phyloP scores from a whole-genome alignment of 2,797 vertebrate genomes.

The Squalus acanthias region DNA sequence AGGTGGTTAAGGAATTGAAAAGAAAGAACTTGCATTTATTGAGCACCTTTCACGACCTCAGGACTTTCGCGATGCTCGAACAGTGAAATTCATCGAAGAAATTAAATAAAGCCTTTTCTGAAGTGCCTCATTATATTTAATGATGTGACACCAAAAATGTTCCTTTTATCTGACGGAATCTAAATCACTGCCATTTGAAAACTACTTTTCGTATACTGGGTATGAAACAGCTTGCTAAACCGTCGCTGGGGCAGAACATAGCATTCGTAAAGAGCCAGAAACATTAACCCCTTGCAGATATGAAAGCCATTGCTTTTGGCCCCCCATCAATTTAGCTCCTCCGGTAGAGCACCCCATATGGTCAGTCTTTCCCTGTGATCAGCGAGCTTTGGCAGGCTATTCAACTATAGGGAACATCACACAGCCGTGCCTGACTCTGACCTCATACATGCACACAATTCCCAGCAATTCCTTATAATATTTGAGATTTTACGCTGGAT shows the following conservation, averaged over 20 bases:
- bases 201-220: background rate
- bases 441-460: no score
- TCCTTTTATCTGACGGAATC: background rate
- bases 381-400: background rate
- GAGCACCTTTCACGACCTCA: background rate
- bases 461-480: background rate
- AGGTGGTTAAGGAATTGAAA: background rate
- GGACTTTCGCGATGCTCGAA: background rate
- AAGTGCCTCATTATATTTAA: background rate
- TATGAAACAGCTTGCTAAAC: background rate
- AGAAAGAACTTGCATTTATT: background rate
- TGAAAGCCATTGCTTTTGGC: background rate
- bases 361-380: background rate
- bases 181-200: background rate
- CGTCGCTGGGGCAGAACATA: background rate
- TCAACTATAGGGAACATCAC: background rate
- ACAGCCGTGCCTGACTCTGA: background rate
- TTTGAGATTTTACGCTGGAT: background rate
- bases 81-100: background rate
- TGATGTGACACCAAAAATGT: background rate
- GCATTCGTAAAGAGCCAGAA: background rate
- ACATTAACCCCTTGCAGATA: background rate
- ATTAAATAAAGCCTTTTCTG: background rate
- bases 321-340: background rate
- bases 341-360: background rate